A percentile compares a stretch with the other conserved stretches of the same genome.
phyloP scores from a whole-genome alignment of 23 tunicate species.

The Phallusia fumigata region DNA sequence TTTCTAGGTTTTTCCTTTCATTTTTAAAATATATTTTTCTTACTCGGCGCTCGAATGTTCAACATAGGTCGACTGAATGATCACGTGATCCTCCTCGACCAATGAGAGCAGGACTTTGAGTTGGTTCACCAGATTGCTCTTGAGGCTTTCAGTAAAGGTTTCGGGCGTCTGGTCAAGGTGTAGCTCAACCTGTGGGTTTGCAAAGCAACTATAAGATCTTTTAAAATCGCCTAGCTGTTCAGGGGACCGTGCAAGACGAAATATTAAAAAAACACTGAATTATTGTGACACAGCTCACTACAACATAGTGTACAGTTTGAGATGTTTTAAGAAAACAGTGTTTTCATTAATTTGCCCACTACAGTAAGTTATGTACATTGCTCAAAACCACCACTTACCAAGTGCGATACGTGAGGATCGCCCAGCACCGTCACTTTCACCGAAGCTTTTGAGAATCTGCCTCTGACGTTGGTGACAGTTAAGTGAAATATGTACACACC shows the following conservation, averaged over 20 bases:
- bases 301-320: too few relatives aligned
- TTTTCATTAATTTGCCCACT: too few relatives aligned
- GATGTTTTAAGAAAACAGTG: too few relatives aligned
- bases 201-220: too few relatives aligned
- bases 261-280: too few relatives aligned
- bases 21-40: too few relatives aligned
- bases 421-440: conserved; percentile 45
- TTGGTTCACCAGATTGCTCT: conserved; percentile 43
- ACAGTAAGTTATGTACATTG: too few relatives aligned
- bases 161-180: conserved; percentile 31
- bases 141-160: conserved; percentile 32
- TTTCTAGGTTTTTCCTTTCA: too few relatives aligned
- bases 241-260: too few relatives aligned
- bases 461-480: conserved; percentile 74
- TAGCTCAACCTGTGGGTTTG: conserved; percentile 86
- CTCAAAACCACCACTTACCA: too few relatives aligned
- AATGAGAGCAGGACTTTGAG: conserved; percentile 50
- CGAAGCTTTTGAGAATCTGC: conserved; percentile 28
- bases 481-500: conserved; percentile 59
- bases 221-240: too few relatives aligned
- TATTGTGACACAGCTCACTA: too few relatives aligned
- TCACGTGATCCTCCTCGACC: conserved; percentile 37
- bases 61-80: conserved; percentile 42
- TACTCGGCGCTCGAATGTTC: conserved; percentile 72
- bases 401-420: conserved; percentile 26